phyloP scores from a whole-genome alignment of 2,113 vertebrate species.

The Entelurus aequoreus region DNA sequence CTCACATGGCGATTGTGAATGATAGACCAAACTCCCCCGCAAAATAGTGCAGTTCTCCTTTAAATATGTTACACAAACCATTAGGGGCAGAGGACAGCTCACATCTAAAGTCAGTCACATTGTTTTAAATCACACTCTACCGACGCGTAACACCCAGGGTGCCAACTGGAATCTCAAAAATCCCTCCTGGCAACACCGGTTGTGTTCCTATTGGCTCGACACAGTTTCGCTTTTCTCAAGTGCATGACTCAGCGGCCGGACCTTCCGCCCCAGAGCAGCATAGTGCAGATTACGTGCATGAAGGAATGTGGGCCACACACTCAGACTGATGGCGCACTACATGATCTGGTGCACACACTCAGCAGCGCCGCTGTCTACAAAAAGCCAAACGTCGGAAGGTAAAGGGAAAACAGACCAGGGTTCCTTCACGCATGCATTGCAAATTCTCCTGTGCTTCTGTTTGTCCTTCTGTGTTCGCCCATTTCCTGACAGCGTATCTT shows the following conservation, averaged over 20 bases:
- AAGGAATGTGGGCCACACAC: slow-evolving; percentile 17
- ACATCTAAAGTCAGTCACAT: neutral
- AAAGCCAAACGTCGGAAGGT: slow-evolving; percentile 25
- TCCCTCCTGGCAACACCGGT: slow-evolving; percentile 27
- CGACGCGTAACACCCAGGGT: slow-evolving; percentile 37
- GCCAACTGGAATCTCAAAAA: slow-evolving; percentile 53
- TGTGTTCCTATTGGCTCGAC: slow-evolving; percentile 20
- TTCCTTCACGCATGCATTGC: slow-evolving; percentile 35
- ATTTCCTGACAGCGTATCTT: slow-evolving; percentile 19
- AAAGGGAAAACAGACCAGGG: slow-evolving; percentile 26
- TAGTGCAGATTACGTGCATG: slow-evolving; percentile 8
- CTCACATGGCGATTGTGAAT: no score
- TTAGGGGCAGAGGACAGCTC: no score
- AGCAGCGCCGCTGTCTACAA: slow-evolving; percentile 24
- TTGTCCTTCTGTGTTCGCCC: neutral
- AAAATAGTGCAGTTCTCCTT: no score
- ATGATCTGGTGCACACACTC: slow-evolving; percentile 4
- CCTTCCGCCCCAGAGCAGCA: slow-evolving; percentile 21
- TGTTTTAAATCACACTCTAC: slow-evolving; percentile 24
- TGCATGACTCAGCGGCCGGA: slow-evolving; percentile 50
- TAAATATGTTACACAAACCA: neutral
- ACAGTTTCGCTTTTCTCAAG: slow-evolving; percentile 27
- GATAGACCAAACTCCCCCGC: no score
- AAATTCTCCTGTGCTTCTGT: slow-evolving; percentile 14
- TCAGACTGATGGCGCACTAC: neutral